Base-by-base conservation (phyloP, 2,888 invertebrate species). In the Drosophila demipolita region DNA sequence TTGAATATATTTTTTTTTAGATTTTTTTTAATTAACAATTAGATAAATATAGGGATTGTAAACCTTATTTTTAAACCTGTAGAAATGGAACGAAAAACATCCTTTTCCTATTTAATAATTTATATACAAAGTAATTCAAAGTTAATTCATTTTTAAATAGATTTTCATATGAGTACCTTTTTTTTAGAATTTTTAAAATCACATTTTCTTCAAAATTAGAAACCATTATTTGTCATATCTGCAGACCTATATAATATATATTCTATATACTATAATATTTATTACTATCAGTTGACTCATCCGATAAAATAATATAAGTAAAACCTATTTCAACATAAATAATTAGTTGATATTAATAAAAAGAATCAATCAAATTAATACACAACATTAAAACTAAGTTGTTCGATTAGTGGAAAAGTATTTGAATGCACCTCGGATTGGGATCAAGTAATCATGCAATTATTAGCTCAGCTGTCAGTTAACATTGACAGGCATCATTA, bases 401-500 rank as follows among this genome's bases (percentile, higher is more conserved):
- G 23, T 35, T 53, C 3, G n/a, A 1, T 20, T 1, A 20, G 17
- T 70, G 53, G 49, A 23, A 17, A 36, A 54, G 36, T 38, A 49
- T 26, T 68, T 42, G 50, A 65, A 20, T 60, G 66, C 68, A 78
- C 40, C 42, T 62, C 49, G 40, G 49, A 52, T 33, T 11, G 38
- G 40, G 45, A 52, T 49, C 63, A 32, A 54, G 58, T 54, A 58
- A 73, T 80, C 57, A 63, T 48, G 74, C 72, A 78, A 84, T 87
- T 84, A 84, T 84, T 73, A 82, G 73, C 80, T 70, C 64, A 71
- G 42, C 73, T 75, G 83, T 82, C 87, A 68, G 49, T 58, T 73
- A 69, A 49, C 69, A 73, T 75, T 72, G 79, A 82, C 82, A 84
- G 79, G 73, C 82, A 73, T 89, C 79, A 82, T 87, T 83, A 79